A percentile compares a stretch with the other conserved stretches of the same genome.
Evolutionary conservation across 92 coral and sea anemone species (phyloP).

Genomic region (Micromussa lordhowensis): DNA sequence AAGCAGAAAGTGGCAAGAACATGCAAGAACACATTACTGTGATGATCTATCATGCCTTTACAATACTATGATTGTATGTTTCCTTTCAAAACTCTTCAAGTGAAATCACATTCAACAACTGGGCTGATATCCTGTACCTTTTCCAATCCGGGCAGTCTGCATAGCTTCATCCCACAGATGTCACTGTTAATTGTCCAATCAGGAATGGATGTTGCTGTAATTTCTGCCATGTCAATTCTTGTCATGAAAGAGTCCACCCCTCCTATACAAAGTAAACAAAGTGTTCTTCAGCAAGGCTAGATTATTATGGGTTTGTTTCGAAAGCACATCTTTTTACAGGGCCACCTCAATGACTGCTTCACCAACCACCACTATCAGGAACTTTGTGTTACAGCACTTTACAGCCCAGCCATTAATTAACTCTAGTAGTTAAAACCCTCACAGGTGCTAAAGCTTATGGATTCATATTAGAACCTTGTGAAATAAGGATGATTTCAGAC

Average conservation of each 20-base stretch:
- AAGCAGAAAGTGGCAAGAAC: no score
- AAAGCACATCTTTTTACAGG: not conserved
- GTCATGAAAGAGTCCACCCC: constrained; percentile 84
- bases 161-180: constrained; percentile 74
- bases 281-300: not conserved
- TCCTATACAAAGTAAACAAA: constrained; percentile 13
- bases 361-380: not conserved
- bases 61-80: not conserved
- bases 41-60: no score
- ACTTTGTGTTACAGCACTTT: not conserved
- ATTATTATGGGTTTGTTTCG: not conserved
- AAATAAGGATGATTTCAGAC: no score
- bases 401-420: not conserved
- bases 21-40: no score
- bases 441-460: not conserved
- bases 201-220: constrained; percentile 52
- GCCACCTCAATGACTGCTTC: not conserved
- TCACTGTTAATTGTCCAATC: constrained; percentile 48
- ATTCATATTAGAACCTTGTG: not conserved
- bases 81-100: not conserved
- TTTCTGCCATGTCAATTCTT: constrained; percentile 77
- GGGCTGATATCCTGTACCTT: constrained; percentile 52
- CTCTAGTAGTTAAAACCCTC: not conserved
- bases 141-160: constrained; percentile 70
- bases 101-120: no score